Evolutionary conservation across 1,140 invertebrate species (phyloP).

Genomic region (Maconellicoccus hirsutus): DNA sequence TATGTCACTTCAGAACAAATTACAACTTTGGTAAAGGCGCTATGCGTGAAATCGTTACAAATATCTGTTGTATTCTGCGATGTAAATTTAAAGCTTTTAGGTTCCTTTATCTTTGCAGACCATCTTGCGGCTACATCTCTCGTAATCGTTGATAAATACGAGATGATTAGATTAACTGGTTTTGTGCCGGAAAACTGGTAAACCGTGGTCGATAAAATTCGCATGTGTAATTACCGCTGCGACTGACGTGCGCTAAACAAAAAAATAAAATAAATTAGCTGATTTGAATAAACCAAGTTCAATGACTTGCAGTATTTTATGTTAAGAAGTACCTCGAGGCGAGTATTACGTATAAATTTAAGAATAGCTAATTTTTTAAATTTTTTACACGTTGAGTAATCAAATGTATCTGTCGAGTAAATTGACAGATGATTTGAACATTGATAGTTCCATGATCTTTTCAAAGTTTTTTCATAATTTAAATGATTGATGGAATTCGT

Average conservation of each 20-base stretch:
- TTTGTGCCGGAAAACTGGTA: constrained; percentile 2
- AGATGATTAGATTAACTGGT: neutral
- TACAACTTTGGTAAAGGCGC: neutral
- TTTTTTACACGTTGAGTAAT: no score
- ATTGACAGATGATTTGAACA: no score
- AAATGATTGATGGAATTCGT: no score
- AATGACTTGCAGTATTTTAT: constrained; percentile 4
- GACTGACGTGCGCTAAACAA: neutral
- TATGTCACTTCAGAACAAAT: neutral
- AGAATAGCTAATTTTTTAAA: no score
- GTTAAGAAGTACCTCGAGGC: neutral
- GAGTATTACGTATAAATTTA: neutral
- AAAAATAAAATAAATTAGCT: neutral
- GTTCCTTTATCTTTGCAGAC: no score
- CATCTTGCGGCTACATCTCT: neutral
- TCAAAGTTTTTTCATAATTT: no score
- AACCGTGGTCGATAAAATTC: neutral
- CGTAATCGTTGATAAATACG: neutral
- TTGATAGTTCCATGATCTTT: no score
- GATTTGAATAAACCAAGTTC: neutral
- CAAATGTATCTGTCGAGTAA: no score
- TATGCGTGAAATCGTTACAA: neutral
- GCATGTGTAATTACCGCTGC: neutral
- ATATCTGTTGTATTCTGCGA: neutral
- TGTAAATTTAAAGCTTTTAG: no score